Evolutionary conservation across 2,113 vertebrate genomes (phyloP), one percentile per base, ranked within the genome.

Genomic region (Morone saxatilis): DNA sequence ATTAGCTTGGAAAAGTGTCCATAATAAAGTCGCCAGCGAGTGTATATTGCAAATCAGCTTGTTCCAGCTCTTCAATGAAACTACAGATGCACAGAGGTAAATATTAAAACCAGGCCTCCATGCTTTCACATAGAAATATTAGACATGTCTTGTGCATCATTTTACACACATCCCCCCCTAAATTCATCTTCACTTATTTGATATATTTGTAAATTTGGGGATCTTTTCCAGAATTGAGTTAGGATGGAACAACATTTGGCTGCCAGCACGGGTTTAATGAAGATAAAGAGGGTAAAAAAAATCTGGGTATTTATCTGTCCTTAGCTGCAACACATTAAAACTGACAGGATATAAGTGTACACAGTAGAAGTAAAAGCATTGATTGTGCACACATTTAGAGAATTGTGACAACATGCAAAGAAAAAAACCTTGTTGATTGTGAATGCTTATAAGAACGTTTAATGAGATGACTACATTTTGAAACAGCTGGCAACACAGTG

Each of bases 401-500:
- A 31, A 31, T 31, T 31, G 31, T 31, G 31, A 31, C 31, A 31
- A 31, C 31, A 31, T 31, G 31, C 31, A 31, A 31, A 31, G 31
- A 31, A 31, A 31, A 4, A 31, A 31, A 31, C 31, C 31, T 31
- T 31, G 31, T 31, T 2, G 14, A 41, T 73, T 60, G 65, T 5
- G 17, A 43, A 63, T 47, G 38, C 50, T 36, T 22, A n/a, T 5
- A 1, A 6, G 31, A 31, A 71, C 47, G 48, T 36, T 47, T 59
- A 47, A 68, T 36, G 70, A 48, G 50, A 36, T 13, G 14, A n/a
- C 22, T 40, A 41, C 65, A 31, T 47, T 25, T 65, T n/a, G n/a
- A 25, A 75, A 72, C 79, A 79, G 78, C 85, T 66, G 71, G 25
- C 5, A 20, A 5, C 70, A 48, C 36, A 61, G 56, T 25, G 53